These are phyloP conservation scores for Caenorhabditis briggsae DNA, from an alignment of 1,140 invertebrate genomes.

Conservation along the genomic window DNA sequence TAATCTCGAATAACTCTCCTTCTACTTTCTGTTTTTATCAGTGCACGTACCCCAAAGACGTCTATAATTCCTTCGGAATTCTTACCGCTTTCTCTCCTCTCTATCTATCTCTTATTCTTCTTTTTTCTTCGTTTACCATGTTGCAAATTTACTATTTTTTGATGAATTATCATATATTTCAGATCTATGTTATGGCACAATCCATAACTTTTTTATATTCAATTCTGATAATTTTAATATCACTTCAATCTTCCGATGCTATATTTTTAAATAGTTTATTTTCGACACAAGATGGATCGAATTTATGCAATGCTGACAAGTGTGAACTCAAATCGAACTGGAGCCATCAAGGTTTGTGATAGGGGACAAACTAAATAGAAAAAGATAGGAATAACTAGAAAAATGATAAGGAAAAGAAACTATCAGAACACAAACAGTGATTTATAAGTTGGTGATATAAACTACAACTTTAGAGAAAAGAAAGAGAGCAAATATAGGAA, in stretches of 20 bases:
- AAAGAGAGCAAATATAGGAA: neutral
- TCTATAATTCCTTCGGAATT: slow-evolving; percentile 41
- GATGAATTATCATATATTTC: neutral
- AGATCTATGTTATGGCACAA: slow-evolving; percentile 51
- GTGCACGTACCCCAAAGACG: slow-evolving; percentile 24
- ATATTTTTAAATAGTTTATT: neutral
- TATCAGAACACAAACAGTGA: slow-evolving; percentile 31
- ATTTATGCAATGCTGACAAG: neutral
- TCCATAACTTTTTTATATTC: neutral
- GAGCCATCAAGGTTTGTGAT: neutral
- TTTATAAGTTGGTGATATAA: neutral
- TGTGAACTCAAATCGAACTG: slow-evolving; percentile 35
- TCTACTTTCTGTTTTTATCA: slow-evolving; percentile 37
- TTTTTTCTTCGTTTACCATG: neutral
- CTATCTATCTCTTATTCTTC: neutral
- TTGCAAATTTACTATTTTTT: neutral
- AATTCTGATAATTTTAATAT: slow-evolving; percentile 12
- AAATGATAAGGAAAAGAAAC: neutral
- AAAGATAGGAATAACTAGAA: neutral
- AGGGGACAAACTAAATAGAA: slow-evolving; percentile 12
- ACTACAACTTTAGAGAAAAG: neutral
- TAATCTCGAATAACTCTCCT: neutral
- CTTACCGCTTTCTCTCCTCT: too few relatives aligned
- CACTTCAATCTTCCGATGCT: neutral
- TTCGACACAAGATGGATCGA: neutral